A percentile compares a stretch with the other conserved stretches of the same genome.
Conservation (phyloP, 1,140 invertebrate species). For the Drosophila nigromelanica region DNA sequence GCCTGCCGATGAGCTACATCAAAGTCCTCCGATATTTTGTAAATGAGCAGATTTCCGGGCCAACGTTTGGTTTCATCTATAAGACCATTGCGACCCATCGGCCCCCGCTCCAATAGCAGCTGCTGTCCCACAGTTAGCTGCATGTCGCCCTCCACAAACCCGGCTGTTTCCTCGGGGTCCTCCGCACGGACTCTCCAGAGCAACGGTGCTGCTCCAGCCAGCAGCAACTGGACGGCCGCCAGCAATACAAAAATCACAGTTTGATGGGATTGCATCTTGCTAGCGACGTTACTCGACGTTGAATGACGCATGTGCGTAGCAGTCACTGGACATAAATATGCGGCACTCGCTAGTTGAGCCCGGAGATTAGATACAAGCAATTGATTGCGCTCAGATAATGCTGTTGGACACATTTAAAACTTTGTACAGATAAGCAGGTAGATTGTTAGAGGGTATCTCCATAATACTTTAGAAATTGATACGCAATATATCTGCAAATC, state of each 20-base stretch:
- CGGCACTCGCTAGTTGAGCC: background rate
- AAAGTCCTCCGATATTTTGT: conserved; percentile 85
- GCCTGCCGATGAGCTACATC: conserved; percentile 54
- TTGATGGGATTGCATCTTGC: conserved; percentile 49
- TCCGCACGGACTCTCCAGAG: background rate
- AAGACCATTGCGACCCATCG: conserved; percentile 85
- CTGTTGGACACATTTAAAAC: background rate
- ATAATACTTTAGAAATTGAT: no score
- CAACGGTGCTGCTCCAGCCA: background rate
- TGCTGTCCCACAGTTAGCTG: conserved; percentile 83
- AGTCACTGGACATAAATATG: conserved; percentile 33
- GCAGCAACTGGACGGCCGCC: conserved; percentile 7
- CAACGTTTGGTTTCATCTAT: conserved; percentile 86
- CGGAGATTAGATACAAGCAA: conserved; percentile 45
- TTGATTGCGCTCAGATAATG: conserved; percentile 32
- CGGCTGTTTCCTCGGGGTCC: conserved; percentile 65
- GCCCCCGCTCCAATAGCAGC: conserved; percentile 30
- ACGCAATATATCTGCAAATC: no score
- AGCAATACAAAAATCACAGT: conserved; percentile 38
- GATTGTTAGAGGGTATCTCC: background rate
- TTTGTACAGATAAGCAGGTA: background rate
- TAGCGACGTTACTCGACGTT: conserved; percentile 30
- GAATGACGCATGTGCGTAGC: conserved; percentile 37
- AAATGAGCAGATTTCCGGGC: conserved; percentile 87
- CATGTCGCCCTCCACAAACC: conserved; percentile 84